Evolutionary conservation across 2,888 invertebrate genomes (phyloP).

Genomic region (Phoenoteleia sp.): DNA sequence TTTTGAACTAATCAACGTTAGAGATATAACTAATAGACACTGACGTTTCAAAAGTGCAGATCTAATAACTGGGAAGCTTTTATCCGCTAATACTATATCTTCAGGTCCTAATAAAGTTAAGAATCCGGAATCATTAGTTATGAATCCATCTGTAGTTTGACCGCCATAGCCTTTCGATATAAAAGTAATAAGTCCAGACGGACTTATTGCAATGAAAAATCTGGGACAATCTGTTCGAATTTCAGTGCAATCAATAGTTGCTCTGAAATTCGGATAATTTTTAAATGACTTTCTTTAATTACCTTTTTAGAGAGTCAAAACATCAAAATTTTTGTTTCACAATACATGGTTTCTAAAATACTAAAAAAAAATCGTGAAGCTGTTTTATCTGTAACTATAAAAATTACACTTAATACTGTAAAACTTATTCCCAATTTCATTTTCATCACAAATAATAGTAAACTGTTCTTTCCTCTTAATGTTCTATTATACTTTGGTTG

Average conservation of each 20-base stretch:
- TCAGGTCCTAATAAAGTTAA: constrained; percentile 72
- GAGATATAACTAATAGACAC: constrained; percentile 70
- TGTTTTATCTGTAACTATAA: constrained; percentile 41
- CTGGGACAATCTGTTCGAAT: no score
- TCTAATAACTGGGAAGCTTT: constrained; percentile 25
- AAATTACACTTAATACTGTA: constrained; percentile 56
- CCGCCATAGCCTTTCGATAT: constrained; percentile 77
- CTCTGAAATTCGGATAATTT: no score
- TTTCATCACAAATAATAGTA: constrained; percentile 64
- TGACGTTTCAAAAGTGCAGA: constrained; percentile 39
- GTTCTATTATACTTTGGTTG: constrained; percentile 42
- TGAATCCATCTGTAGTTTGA: constrained; percentile 70
- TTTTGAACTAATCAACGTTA: no score
- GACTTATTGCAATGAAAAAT: constrained; percentile 71
- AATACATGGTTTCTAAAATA: constrained; percentile 9
- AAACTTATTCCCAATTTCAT: constrained; percentile 66
- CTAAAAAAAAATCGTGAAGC: constrained; percentile 16
- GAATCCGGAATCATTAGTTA: constrained; percentile 75
- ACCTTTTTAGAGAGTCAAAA: constrained; percentile 67
- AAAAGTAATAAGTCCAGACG: constrained; percentile 73
- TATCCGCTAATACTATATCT: constrained; percentile 47
- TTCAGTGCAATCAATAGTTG: no score
- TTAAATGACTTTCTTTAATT: constrained; percentile 49
- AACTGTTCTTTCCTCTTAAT: constrained; percentile 37
- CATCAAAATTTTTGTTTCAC: constrained; percentile 46